phyloP scores from a whole-genome alignment of 2,797 vertebrate species.

The Sandelia bainsii region DNA sequence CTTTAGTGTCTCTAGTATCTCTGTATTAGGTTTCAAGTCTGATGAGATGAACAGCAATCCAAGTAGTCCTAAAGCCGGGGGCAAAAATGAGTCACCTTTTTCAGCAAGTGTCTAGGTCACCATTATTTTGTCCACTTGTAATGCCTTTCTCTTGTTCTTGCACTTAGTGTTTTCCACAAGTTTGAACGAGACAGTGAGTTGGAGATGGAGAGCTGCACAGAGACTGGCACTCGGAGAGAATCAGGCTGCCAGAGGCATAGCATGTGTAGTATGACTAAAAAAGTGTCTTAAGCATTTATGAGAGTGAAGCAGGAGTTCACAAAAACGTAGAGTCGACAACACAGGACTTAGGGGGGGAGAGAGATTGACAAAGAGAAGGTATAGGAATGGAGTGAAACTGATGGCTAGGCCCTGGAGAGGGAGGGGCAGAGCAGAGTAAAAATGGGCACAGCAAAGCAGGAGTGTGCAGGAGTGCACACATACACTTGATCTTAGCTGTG shows the following conservation, averaged over 20 bases:
- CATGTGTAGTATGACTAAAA: constrained; percentile 12
- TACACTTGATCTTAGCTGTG: constrained; percentile 24
- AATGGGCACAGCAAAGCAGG: constrained; percentile 35
- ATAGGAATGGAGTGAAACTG: constrained; percentile 20
- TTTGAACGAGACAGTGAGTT: not conserved
- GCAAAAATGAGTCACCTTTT: not conserved
- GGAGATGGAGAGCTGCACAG: not conserved
- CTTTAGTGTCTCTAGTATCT: too few species aligned
- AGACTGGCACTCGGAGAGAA: not conserved
- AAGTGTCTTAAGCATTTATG: not conserved
- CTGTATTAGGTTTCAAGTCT: not conserved
- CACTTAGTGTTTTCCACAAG: not conserved
- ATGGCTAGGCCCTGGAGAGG: constrained; percentile 41
- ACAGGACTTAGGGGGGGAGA: not conserved
- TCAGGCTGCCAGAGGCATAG: not conserved
- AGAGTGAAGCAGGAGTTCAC: constrained; percentile 10
- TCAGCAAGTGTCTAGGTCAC: not conserved
- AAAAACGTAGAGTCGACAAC: constrained; percentile 1
- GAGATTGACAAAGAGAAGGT: not conserved
- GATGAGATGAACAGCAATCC: not conserved
- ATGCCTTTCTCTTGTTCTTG: not conserved
- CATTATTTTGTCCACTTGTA: not conserved
- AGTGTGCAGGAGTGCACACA: too few species aligned
- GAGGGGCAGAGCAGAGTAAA: constrained; percentile 32
- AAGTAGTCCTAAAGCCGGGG: not conserved